These are phyloP conservation scores for Calephelis virginiensis DNA, from an alignment of 1,140 invertebrate genomes.

Conservation along the genomic window DNA sequence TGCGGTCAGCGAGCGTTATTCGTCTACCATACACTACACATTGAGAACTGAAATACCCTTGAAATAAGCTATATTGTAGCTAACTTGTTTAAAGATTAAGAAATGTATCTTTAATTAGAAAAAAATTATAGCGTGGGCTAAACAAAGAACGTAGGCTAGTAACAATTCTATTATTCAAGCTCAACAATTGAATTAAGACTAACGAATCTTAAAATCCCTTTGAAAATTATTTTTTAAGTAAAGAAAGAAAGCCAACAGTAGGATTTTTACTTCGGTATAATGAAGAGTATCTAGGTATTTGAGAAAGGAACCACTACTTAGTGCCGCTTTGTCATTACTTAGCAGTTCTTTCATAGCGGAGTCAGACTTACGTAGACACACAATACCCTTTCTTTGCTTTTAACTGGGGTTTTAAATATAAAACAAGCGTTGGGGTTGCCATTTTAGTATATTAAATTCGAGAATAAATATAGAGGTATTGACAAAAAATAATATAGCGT, in stretches of 20 bases:
- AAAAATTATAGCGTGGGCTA: no score
- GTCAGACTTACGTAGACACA: conserved; percentile 13
- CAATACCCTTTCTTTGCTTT: conserved; percentile 9
- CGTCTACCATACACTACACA: no score
- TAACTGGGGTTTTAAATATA: conserved; percentile 2
- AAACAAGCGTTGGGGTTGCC: background rate
- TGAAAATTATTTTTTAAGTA: conserved; percentile 1
- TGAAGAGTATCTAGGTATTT: conserved; percentile 17
- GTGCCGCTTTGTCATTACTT: conserved; percentile 31
- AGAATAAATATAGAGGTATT: background rate
- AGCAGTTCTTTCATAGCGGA: conserved; percentile 25
- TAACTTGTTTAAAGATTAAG: no score
- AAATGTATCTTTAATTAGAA: no score
- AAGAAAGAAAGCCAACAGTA: conserved; percentile 4
- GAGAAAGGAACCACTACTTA: conserved; percentile 26
- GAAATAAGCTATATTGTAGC: no score
- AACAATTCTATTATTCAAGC: no score
- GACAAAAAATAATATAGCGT: no score
- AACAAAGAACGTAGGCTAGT: no score
- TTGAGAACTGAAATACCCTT: no score
- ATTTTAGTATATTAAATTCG: background rate
- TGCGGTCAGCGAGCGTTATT: no score
- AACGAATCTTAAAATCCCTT: background rate
- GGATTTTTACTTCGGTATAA: conserved; percentile 6
- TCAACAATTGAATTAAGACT: background rate